Percentiles rank a stretch among this genome's conserved stretches.
phyloP scores from a whole-genome alignment of 2,113 vertebrate species.

The Pica pica region DNA sequence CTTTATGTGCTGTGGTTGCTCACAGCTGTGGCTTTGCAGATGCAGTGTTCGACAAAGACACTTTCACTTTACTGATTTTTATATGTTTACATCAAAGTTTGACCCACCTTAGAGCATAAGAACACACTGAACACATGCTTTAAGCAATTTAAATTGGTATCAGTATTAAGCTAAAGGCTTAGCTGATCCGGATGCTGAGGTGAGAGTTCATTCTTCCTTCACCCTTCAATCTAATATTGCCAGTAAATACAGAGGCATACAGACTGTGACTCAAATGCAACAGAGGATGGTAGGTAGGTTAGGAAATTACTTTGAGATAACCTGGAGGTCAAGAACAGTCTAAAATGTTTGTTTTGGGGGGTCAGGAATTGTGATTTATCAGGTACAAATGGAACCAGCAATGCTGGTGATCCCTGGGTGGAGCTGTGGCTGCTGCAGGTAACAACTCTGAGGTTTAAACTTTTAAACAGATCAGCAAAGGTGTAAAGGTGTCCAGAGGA shows the following conservation, averaged over 20 bases:
- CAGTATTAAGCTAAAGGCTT: neutral
- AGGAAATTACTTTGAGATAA: neutral
- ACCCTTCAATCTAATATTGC: neutral
- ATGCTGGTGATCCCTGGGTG: fast-evolving
- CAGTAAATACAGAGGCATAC: neutral
- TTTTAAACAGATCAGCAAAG: neutral
- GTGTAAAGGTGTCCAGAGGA: neutral
- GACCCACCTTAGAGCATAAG: neutral
- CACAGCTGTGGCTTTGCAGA: neutral
- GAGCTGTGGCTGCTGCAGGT: neutral
- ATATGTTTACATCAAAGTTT: neutral
- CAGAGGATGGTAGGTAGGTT: neutral
- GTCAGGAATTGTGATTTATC: neutral
- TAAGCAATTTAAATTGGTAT: neutral
- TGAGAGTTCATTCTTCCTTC: neutral
- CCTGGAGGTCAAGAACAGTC: neutral
- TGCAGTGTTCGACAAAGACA: neutral
- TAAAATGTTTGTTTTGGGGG: neutral
- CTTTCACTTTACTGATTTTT: neutral
- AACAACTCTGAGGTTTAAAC: neutral
- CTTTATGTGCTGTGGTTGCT: neutral
- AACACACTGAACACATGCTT: neutral
- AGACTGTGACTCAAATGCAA: neutral
- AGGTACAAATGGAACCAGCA: neutral
- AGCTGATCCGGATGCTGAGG: neutral